Evolutionary conservation across 2,797 vertebrate genomes (phyloP).

Genomic region (Yasuhikotakia modesta): DNA sequence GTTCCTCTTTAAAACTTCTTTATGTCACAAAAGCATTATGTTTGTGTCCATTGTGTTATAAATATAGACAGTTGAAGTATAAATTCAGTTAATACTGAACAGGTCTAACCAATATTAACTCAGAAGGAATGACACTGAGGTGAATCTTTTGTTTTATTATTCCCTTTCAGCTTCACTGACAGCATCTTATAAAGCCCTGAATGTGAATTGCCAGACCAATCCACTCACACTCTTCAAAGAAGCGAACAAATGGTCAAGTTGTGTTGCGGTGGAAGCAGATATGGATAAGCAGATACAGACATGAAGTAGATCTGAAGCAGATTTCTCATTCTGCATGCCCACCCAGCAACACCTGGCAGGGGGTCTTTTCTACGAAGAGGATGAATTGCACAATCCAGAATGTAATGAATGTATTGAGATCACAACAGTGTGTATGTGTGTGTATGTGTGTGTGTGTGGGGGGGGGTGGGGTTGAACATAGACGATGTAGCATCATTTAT

Average conservation of each 20-base stretch:
- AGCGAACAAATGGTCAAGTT: constrained; percentile 28
- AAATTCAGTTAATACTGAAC: too few species aligned
- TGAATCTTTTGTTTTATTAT: constrained; percentile 15
- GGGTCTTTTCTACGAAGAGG: neutral
- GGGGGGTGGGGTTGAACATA: too few species aligned
- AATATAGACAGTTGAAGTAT: too few species aligned
- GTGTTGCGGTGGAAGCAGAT: constrained; percentile 22
- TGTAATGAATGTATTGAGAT: constrained; percentile 31
- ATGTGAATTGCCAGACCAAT: constrained; percentile 22
- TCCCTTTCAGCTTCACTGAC: constrained; percentile 30
- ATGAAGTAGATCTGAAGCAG: constrained; percentile 15
- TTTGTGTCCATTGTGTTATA: too few species aligned
- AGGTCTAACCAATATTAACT: too few species aligned
- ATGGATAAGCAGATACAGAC: too few species aligned
- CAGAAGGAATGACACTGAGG: neutral
- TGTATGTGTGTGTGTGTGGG: too few species aligned
- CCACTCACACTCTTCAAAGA: constrained; percentile 22
- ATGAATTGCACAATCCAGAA: constrained; percentile 34
- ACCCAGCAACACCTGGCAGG: constrained; percentile 14
- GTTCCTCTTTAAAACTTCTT: too few species aligned
- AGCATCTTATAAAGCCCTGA: neutral
- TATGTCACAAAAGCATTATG: too few species aligned
- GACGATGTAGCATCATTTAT: too few species aligned
- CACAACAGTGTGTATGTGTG: constrained; percentile 10
- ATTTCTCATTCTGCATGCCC: constrained; percentile 32